A percentile compares a stretch with the other conserved stretches of the same genome.
These are phyloP conservation scores for Zalophus californianus DNA, from an alignment of 2,797 vertebrate genomes.

Conservation along the genomic window DNA sequence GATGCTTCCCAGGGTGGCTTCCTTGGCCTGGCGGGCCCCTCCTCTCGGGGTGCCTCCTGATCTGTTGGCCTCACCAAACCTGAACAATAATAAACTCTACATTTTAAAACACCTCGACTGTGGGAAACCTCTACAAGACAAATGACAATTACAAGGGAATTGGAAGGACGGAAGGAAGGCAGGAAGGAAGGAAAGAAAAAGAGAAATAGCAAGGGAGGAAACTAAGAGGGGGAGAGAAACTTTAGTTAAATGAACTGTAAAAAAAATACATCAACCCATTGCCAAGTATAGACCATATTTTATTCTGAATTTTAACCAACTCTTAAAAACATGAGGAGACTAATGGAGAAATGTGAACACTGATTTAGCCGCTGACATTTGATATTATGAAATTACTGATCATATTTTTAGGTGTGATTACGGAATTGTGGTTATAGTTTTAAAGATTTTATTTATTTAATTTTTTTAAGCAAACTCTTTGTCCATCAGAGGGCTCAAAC, in stretches of 20 bases:
- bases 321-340: background rate
- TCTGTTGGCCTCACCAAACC: background rate
- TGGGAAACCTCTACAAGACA: background rate
- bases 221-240: background rate
- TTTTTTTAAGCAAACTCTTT: background rate
- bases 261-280: background rate
- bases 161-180: background rate
- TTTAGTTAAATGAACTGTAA: background rate
- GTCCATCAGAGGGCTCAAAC: background rate
- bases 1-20: accelerated
- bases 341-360: background rate
- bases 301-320: background rate
- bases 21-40: accelerated
- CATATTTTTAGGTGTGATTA: background rate
- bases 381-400: background rate
- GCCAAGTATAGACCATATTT: background rate
- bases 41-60: background rate
- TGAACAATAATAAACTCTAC: background rate
- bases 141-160: background rate
- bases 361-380: background rate
- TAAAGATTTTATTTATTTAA: background rate
- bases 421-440: background rate
- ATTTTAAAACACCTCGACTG: background rate
- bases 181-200: background rate
- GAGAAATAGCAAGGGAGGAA: background rate